These are phyloP conservation scores for Drosophila flavopinicola DNA, from an alignment of 2,888 invertebrate species.

Conservation along the genomic window DNA sequence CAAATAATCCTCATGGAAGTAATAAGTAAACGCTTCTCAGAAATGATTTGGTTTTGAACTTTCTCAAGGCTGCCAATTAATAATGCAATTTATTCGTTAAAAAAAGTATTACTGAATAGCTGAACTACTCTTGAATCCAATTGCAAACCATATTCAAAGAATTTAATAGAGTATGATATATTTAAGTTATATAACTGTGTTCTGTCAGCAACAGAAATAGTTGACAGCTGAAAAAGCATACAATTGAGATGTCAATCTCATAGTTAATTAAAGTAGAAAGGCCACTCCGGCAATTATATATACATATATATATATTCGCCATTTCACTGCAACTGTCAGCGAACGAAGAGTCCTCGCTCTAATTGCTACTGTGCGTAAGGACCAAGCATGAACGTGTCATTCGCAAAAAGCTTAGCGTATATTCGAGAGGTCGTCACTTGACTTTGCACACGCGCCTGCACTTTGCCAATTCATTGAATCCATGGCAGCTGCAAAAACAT, in stretches of 20 bases:
- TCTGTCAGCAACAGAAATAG: not conserved
- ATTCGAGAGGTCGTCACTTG: conserved; percentile 33
- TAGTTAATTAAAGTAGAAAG: not conserved
- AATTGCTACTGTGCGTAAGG: conserved; percentile 9
- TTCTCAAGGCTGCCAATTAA: too few species aligned
- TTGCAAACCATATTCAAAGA: too few species aligned
- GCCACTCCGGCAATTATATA: not conserved
- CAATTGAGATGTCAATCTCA: not conserved
- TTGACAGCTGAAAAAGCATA: not conserved
- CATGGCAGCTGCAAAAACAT: conserved; percentile 12
- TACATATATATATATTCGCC: not conserved
- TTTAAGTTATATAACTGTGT: too few species aligned
- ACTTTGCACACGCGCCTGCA: conserved; percentile 39
- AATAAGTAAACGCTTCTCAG: too few species aligned
- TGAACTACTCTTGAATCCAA: too few species aligned
- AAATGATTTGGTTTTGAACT: too few species aligned
- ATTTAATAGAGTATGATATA: too few species aligned
- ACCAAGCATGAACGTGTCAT: conserved; percentile 13
- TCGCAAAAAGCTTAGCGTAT: conserved; percentile 49
- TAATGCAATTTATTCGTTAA: too few species aligned
- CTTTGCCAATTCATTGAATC: conserved; percentile 47
- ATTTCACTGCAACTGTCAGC: conserved; percentile 2
- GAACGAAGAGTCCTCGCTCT: not conserved
- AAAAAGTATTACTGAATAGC: too few species aligned
- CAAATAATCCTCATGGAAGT: too few species aligned